These are phyloP conservation scores for Pedionomus torquatus DNA, from an alignment of 2,113 vertebrate genomes.

Conservation along the genomic window DNA sequence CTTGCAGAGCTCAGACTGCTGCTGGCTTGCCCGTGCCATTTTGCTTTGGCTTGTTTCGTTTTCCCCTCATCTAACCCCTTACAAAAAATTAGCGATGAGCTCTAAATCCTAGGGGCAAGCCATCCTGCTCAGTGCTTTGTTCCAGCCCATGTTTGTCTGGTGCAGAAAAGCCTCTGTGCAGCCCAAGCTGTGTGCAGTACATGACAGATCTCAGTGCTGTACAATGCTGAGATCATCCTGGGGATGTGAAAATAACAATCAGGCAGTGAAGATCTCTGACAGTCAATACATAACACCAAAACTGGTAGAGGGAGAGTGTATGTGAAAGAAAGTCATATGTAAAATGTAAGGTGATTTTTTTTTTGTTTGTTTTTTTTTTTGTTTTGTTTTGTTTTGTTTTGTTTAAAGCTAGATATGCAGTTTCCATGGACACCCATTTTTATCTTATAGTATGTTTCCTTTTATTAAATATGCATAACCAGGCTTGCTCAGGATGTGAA, in stretches of 20 bases:
- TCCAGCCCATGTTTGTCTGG: background rate
- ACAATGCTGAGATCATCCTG: background rate
- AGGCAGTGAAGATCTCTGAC: background rate
- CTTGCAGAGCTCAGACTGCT: background rate
- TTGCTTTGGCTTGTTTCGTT: background rate
- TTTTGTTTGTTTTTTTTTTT: too few species aligned
- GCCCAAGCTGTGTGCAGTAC: background rate
- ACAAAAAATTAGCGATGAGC: background rate
- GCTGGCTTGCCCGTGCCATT: background rate
- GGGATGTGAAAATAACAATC: background rate
- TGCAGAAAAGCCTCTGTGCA: background rate
- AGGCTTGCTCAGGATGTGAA: constrained; percentile 41
- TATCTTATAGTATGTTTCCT: constrained; percentile 44
- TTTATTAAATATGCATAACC: constrained; percentile 72
- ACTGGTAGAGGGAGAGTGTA: background rate
- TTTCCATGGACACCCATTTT: constrained; percentile 69
- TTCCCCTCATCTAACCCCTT: background rate
- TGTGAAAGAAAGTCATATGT: background rate
- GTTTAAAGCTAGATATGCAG: background rate
- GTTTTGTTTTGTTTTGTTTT: background rate
- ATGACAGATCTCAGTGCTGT: background rate
- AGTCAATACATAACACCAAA: constrained; percentile 1
- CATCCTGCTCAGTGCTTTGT: background rate
- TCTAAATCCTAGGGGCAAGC: background rate
- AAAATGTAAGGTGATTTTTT: background rate